These are phyloP conservation scores for Carpatolechia fugitivella DNA, from an alignment of 2,888 invertebrate genomes.

Conservation along the genomic window DNA sequence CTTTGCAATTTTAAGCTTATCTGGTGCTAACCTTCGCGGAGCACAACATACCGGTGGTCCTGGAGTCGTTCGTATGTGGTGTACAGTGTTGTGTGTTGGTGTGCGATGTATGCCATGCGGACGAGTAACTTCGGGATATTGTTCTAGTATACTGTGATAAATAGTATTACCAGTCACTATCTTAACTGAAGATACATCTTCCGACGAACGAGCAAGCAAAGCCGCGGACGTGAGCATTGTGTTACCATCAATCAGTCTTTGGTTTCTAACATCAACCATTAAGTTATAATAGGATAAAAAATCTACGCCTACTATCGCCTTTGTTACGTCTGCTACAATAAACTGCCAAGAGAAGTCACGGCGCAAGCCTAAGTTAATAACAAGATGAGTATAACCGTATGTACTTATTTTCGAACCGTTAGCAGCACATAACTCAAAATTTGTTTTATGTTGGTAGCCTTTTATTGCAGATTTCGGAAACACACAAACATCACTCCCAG, in stretches of 20 bases:
- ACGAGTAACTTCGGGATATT: too few species aligned
- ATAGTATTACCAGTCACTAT: too few species aligned
- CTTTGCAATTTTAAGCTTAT: too few species aligned
- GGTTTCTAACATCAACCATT: constrained; percentile 17
- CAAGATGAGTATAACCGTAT: constrained; percentile 3
- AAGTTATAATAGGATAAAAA: constrained; percentile 17
- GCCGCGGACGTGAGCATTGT: not conserved
- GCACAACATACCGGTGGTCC: too few species aligned
- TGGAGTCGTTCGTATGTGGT: too few species aligned
- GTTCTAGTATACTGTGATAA: too few species aligned
- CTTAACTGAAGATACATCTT: not conserved
- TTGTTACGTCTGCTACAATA: constrained; percentile 14
- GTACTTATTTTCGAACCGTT: constrained; percentile 6
- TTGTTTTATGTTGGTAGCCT: not conserved
- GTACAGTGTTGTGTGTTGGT: too few species aligned
- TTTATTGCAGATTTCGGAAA: not conserved
- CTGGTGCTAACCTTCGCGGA: too few species aligned
- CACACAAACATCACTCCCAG: constrained; percentile 13
- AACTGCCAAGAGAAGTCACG: constrained; percentile 16
- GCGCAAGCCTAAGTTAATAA: constrained; percentile 10
- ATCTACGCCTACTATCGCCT: constrained; percentile 17
- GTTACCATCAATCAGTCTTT: not conserved
- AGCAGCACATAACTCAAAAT: constrained; percentile 9
- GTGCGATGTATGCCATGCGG: too few species aligned
- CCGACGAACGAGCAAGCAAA: not conserved